Evolutionary conservation across 2,113 vertebrate genomes (phyloP).

Genomic region (Ptilorrhoa leucosticta): DNA sequence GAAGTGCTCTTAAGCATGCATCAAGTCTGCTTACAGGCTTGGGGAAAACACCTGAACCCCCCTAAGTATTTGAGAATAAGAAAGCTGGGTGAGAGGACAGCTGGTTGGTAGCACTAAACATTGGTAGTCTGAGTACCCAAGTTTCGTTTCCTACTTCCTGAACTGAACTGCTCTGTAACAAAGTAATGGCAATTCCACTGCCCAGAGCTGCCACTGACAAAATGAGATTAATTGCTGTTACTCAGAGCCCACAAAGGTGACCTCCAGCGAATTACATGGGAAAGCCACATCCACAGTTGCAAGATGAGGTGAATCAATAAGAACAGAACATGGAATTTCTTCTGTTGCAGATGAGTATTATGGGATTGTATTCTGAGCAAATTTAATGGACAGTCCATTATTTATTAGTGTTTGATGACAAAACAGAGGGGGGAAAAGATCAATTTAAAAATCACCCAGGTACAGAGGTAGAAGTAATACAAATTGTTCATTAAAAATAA

Average conservation of each 20-base stretch:
- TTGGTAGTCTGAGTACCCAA: not conserved
- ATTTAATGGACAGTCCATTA: not conserved
- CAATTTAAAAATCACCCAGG: not conserved
- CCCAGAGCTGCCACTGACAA: not conserved
- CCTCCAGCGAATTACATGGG: not conserved
- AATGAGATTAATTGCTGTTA: not conserved
- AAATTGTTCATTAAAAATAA: not conserved
- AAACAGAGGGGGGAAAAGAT: not conserved
- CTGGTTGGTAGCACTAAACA: not conserved
- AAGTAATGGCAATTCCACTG: not conserved
- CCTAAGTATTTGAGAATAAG: not conserved
- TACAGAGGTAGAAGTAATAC: not conserved
- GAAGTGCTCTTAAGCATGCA: not conserved
- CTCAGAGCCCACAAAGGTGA: not conserved
- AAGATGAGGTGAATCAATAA: not conserved
- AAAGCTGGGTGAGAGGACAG: not conserved
- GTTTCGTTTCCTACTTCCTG: not conserved
- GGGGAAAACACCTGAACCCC: not conserved
- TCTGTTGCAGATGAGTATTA: not conserved
- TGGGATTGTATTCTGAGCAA: not conserved
- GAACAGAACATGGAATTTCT: not conserved
- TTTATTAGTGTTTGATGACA: not conserved
- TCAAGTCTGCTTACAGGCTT: not conserved
- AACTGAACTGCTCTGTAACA: not conserved
- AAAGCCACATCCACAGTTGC: not conserved